Base-by-base conservation (phyloP, 2,113 vertebrate species). In the Forbesichthys papilliferus region DNA sequence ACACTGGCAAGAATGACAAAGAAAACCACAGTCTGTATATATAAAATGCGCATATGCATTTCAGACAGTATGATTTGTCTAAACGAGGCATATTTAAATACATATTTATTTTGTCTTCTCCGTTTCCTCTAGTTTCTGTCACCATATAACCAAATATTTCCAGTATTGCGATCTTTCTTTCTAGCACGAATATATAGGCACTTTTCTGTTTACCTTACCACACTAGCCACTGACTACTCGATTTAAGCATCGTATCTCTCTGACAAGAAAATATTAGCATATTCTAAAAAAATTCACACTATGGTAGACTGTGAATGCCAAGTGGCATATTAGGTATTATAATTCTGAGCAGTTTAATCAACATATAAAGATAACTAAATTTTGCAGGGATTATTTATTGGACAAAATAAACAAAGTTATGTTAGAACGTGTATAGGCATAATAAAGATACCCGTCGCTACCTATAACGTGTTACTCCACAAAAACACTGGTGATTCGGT, bases 1-100 rank as follows among this genome's bases (percentile, higher is more conserved):
- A 92, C 92, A 93, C 89, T 86, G 78, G 86, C 79, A 9, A 80
- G 83, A 81, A 90, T 81, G 68, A 78, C 69, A 75, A 73, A 76
- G 77, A 75, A 79, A 79, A 84, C 76, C 75, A 59, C 27, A 20
- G 36, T 52, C 62, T 6, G 47, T 11, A 70, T 18, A 33, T 20
- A 13, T 59, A 69, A 72, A 79, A 74, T 59, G 52, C 73, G 36
- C 62, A 57, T 11, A 20, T 62, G 61, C 13, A 47, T 66, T 52
- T 52, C 49, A 48, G 64, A 61, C 71, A 63, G 42, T 27, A 20
- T 65, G 75, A 66, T 62, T 59, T 27, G 48, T 11, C 11, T 52
- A 72, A 84, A 76, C 36, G 47, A 0, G 6, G 36, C 67, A 66
- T 67, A 64, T 81, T 48, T 72, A 11, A 49, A 64, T 20, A 73